Evolutionary conservation across 35 echinoderm and acorn worm genomes (phyloP), one percentile per base, ranked within the genome.

Genomic region (Amphiura filiformis): DNA sequence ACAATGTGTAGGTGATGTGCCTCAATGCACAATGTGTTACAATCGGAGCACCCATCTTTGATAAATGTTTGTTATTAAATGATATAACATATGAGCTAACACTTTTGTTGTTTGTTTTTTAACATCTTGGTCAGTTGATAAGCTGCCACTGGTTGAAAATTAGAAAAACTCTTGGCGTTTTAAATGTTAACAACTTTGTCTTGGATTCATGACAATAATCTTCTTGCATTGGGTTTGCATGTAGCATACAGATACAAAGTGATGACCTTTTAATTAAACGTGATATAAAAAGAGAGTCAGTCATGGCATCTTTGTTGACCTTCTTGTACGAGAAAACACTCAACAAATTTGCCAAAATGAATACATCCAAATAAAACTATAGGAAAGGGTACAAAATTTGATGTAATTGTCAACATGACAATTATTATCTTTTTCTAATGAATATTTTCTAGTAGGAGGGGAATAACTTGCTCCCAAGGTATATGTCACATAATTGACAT

Each of bases 141-240:
- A 70, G 61, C 61, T 70, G 61, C 61, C 9, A 30, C 61, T 70
- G 61, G 61, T 11, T 70, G n/a, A 30, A 70, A 23, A 70, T 70
- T 70, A n/a, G 61, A 15, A n/a, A n/a, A 7, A 70, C 61, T 70
- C 61, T 70, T 70, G 61, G 61, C 26, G 61, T 70, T 15, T 23
- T 70, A 70, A 70, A 70, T 70, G 61, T 70, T 70, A 15, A 47
- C 41, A 47, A 7, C 61, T 70, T 70, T 70, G 61, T 70, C 61
- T 70, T 70, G 61, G 61, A 70, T 70, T 23, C 61, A 70, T n/a
- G 61, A 70, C 61, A 70, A 70, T 70, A 70, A 70, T 70, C 61
- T 70, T 70, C 61, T 70, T 70, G 61, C 61, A 70, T 70, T 70
- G 61, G 61, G 61, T 70, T 70, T 70, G 61, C 61, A 70, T 70